Percentiles rank a stretch among this genome's conserved stretches.
Conservation (phyloP, 2,797 vertebrate genomes). For the Typhlichthys eigenmanni region DNA sequence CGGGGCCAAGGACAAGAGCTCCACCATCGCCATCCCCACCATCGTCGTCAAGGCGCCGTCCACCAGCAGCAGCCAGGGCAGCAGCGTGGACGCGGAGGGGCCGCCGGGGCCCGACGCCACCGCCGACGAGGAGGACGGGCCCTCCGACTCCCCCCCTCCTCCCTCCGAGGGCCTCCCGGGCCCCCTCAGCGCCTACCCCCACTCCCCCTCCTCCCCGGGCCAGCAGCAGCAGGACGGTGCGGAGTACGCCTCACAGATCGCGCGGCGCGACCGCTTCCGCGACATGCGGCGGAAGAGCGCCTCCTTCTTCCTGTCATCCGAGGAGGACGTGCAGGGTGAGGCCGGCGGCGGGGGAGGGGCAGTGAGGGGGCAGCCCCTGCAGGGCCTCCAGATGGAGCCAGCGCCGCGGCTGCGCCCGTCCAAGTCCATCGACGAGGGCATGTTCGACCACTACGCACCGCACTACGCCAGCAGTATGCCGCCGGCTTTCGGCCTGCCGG, state of each 20-base stretch:
- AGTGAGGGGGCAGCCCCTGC: constrained; percentile 70
- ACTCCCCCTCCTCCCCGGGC: constrained; percentile 59
- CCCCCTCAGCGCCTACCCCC: constrained; percentile 53
- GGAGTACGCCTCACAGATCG: constrained; percentile 80
- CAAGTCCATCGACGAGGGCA: constrained; percentile 92
- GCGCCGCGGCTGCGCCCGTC: constrained; percentile 86
- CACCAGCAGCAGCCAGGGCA: constrained; percentile 93
- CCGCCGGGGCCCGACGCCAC: constrained; percentile 7
- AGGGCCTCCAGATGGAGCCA: constrained; percentile 73
- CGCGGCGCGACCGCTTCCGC: constrained; percentile 79
- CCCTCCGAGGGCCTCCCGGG: constrained; percentile 61
- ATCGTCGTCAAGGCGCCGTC: constrained; percentile 94
- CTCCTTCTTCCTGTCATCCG: constrained; percentile 89
- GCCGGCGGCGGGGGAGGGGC: constrained; percentile 57
- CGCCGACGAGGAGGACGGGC: constrained; percentile 54
- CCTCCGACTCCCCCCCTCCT: constrained; percentile 47
- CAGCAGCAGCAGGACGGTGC: constrained; percentile 64
- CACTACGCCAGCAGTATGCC: constrained; percentile 84
- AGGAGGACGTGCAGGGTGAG: constrained; percentile 81
- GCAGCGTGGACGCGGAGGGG: constrained; percentile 86
- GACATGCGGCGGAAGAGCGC: constrained; percentile 89
- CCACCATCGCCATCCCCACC: constrained; percentile 91
- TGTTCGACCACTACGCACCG: constrained; percentile 85
- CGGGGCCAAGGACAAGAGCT: constrained; percentile 84
- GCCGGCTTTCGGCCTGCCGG: constrained; percentile 79